Conservation (phyloP, 2,888 invertebrate species). For the Euspilapteryx auroguttella region DNA sequence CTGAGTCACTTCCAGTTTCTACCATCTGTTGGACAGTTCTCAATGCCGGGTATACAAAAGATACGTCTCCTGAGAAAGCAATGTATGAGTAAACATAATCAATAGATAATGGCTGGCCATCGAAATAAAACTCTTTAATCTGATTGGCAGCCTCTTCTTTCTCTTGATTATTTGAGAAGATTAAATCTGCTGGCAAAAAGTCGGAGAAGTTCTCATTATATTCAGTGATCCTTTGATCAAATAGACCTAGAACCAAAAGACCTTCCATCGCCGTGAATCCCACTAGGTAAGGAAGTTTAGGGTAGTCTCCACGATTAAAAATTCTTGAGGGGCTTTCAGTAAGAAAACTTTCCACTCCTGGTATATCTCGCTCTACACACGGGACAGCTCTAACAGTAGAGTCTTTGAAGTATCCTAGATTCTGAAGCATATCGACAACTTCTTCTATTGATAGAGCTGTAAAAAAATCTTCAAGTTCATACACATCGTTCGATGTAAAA, state of each 20-base stretch:
- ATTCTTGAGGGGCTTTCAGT: no score
- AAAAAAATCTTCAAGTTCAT: no score
- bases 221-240: conserved; percentile 2
- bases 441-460: no score
- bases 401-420: no score
- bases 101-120: background rate
- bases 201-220: conserved; percentile 5
- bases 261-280: conserved; percentile 1
- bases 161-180: conserved; percentile 1
- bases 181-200: conserved; percentile 3
- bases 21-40: background rate
- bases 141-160: conserved; percentile 1
- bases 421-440: no score
- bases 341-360: no score
- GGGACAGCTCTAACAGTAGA: no score
- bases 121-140: conserved; percentile 4
- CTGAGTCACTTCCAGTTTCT: conserved; percentile 2
- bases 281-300: background rate
- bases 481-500: no score
- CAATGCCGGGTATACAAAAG: conserved; percentile 2
- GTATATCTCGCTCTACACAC: no score
- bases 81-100: conserved; percentile 2
- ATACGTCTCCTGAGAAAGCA: conserved; percentile 18
- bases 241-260: conserved; percentile 1
- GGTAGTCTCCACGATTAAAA: no score